Percentiles rank a stretch among this genome's conserved stretches.
phyloP scores from a whole-genome alignment of 2,113 vertebrate genomes.

The Rhinichthys klamathensis region DNA sequence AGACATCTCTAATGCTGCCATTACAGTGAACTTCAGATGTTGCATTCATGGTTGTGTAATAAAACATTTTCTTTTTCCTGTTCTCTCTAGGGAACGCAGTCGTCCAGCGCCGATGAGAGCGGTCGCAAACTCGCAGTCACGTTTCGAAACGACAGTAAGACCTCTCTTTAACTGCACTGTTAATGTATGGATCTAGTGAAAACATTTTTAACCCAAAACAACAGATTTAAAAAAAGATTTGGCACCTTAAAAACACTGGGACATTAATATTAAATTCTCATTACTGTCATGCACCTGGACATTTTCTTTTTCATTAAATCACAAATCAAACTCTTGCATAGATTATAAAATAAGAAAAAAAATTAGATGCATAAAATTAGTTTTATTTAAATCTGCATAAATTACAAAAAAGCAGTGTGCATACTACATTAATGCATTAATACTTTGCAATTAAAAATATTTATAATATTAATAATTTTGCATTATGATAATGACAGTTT shows the following conservation, averaged over 20 bases:
- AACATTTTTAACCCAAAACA: background rate
- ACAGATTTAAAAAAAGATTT: background rate
- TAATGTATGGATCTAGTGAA: background rate
- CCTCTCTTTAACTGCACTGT: background rate
- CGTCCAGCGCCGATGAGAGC: constrained; percentile 64
- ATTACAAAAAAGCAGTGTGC: background rate
- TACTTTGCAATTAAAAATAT: background rate
- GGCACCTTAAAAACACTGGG: background rate
- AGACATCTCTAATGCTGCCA: background rate
- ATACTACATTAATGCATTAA: background rate
- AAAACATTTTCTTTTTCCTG: constrained; percentile 5
- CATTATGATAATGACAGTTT: background rate
- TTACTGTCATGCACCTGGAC: background rate
- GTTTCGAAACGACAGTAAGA: constrained; percentile 78
- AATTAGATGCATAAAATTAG: background rate
- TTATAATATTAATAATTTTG: background rate
- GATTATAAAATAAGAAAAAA: background rate
- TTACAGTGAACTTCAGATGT: background rate
- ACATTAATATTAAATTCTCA: background rate
- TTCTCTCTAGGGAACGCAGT: constrained; percentile 62
- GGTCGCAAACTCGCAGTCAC: constrained; percentile 66
- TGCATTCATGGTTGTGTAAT: background rate
- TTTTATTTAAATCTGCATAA: background rate
- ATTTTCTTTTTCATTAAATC: background rate
- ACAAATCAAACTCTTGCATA: background rate